These are phyloP conservation scores for Etheostoma spectabile DNA, from an alignment of 2,113 vertebrate species.

Conservation along the genomic window DNA sequence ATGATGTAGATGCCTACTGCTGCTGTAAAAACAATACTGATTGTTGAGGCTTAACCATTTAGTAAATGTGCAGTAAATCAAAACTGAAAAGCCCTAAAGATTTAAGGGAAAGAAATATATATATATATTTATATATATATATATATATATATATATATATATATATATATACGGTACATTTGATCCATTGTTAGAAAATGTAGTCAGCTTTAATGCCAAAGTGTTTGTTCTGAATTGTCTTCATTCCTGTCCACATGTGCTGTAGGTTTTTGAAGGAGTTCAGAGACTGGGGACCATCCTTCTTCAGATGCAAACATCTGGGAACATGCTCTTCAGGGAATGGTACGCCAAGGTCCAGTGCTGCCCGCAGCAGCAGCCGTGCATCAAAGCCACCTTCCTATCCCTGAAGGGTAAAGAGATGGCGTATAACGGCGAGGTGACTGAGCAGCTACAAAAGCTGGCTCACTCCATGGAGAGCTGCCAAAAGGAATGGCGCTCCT, in stretches of 20 bases:
- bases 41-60: too few species aligned
- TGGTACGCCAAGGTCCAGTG: slow-evolving; percentile 79
- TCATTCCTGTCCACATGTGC: background rate
- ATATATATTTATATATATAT: too few species aligned
- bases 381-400: slow-evolving; percentile 70
- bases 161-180: too few species aligned
- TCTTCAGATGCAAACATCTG: slow-evolving; percentile 80
- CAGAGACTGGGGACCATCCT: slow-evolving; percentile 76
- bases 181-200: too few species aligned
- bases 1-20: too few species aligned
- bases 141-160: too few species aligned
- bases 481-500: slow-evolving; percentile 78
- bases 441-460: slow-evolving; percentile 71
- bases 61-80: too few species aligned
- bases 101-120: too few species aligned
- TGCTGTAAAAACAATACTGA: too few species aligned
- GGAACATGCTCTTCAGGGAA: slow-evolving; percentile 83
- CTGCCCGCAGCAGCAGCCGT: slow-evolving; percentile 52
- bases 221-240: background rate
- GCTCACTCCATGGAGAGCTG: slow-evolving; percentile 80
- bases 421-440: slow-evolving; percentile 61
- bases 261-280: slow-evolving; percentile 84
- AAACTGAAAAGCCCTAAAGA: too few species aligned
- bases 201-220: background rate
- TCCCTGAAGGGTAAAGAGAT: slow-evolving; percentile 54